Percentiles rank a stretch among this genome's conserved stretches.
Conservation (phyloP, 2,888 invertebrate species). For the Drosophila nigricruria region DNA sequence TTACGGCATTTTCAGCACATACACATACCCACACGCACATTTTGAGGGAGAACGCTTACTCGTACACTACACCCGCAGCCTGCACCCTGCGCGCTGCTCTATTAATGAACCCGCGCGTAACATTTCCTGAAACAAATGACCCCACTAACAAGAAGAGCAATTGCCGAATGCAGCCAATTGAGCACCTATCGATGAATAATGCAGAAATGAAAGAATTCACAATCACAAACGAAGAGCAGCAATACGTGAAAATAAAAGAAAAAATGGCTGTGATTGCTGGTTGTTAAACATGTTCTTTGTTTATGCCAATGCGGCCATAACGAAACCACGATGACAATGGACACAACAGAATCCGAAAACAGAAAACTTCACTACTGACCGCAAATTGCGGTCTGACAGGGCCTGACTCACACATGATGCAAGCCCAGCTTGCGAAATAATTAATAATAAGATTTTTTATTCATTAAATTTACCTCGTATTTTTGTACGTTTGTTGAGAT, state of each 20-base stretch:
- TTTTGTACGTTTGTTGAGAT: conserved; percentile 84
- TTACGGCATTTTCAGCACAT: conserved; percentile 64
- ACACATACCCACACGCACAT: conserved; percentile 10
- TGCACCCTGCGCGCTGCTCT: conserved; percentile 24
- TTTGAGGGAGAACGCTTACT: conserved; percentile 10
- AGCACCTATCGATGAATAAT: conserved; percentile 67
- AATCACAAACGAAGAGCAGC: conserved; percentile 9
- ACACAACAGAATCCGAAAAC: conserved; percentile 28
- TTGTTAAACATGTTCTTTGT: conserved; percentile 66
- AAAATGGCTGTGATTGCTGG: conserved; percentile 37
- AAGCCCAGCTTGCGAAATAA: conserved; percentile 42
- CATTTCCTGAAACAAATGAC: conserved; percentile 75
- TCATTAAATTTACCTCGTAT: conserved; percentile 84
- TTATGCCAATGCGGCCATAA: conserved; percentile 72
- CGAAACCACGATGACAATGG: conserved; percentile 58
- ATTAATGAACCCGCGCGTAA: conserved; percentile 41
- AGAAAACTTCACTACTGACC: conserved; percentile 40
- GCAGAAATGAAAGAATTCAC: conserved; percentile 58
- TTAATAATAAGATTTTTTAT: conserved; percentile 23
- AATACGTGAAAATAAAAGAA: conserved; percentile 11
- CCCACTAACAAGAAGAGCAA: conserved; percentile 44
- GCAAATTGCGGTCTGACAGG: conserved; percentile 16
- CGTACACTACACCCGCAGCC: conserved; percentile 22
- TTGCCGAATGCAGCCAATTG: conserved; percentile 55
- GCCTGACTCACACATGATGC: conserved; percentile 65